Conservation (phyloP, 2,113 vertebrate genomes). For the Neogale vison region DNA sequence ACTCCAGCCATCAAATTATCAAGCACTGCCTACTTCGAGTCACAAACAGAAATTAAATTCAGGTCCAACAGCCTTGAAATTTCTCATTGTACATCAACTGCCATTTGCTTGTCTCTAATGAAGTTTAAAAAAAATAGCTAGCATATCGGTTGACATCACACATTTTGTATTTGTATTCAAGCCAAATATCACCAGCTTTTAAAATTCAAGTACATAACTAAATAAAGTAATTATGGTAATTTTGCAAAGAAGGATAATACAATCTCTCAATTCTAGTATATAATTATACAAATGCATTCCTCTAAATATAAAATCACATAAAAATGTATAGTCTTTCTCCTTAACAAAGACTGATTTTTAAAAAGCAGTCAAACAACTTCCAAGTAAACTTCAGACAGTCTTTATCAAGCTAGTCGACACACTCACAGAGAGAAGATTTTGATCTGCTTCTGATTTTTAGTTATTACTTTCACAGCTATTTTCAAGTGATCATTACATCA, state of each 20-base stretch:
- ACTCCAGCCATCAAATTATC: background rate
- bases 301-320: conserved; percentile 59
- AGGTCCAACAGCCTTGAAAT: conserved; percentile 8
- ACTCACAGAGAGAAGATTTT: background rate
- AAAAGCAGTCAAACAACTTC: conserved; percentile 24
- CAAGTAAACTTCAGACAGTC: background rate
- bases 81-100: conserved; percentile 4
- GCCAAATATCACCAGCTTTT: conserved; percentile 52
- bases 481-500: background rate
- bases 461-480: background rate
- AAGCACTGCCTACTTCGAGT: background rate
- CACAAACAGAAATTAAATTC: conserved; percentile 50
- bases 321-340: conserved; percentile 33
- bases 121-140: background rate
- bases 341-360: background rate
- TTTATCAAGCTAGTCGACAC: background rate
- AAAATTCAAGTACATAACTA: conserved; percentile 70
- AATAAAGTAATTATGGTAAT: conserved; percentile 60
- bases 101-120: conserved; percentile 21
- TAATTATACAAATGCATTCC: conserved; percentile 48
- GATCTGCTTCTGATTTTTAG: background rate
- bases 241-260: conserved; percentile 62
- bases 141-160: conserved; percentile 59
- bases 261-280: conserved; percentile 43
- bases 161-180: conserved; percentile 67